Conservation (phyloP, 2,888 invertebrate species). For the Lobophora halterata region DNA sequence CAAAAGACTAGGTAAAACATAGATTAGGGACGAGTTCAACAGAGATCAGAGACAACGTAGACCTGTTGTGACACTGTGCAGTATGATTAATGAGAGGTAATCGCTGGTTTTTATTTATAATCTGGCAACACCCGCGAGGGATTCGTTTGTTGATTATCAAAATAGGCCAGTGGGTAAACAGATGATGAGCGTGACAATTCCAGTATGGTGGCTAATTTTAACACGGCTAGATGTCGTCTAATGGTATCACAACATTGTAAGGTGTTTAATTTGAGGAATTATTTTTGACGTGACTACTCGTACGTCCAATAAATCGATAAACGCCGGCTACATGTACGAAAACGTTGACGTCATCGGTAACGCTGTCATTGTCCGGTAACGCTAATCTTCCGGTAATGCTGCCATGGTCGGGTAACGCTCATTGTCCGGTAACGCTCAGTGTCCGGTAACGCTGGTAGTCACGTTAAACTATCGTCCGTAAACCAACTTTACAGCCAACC, state of each 20-base stretch:
- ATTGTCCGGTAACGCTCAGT: too few species aligned
- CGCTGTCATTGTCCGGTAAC: too few species aligned
- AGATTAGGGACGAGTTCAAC: constrained; percentile 39
- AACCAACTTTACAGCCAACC: too few species aligned
- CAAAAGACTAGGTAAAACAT: constrained; percentile 16
- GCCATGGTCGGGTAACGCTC: too few species aligned
- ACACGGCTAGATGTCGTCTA: constrained; percentile 2
- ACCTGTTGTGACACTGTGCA: constrained; percentile 68
- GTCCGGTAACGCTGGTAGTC: too few species aligned
- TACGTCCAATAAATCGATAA: too few species aligned
- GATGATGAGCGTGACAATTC: constrained; percentile 25
- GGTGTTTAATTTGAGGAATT: too few species aligned
- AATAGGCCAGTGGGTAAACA: constrained; percentile 61
- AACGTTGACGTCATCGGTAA: too few species aligned
- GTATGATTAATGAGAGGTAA: constrained; percentile 72
- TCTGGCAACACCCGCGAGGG: constrained; percentile 45
- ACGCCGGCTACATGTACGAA: too few species aligned
- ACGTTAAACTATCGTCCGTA: too few species aligned
- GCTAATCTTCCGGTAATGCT: too few species aligned
- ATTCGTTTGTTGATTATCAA: constrained; percentile 57
- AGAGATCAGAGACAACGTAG: constrained; percentile 64
- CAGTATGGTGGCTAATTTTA: constrained; percentile 26
- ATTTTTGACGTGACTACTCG: too few species aligned
- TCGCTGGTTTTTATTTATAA: constrained; percentile 67
- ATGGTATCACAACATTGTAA: constrained; percentile 5